Conservation (phyloP, 2,888 invertebrate genomes). For the Brenthis hecate region DNA sequence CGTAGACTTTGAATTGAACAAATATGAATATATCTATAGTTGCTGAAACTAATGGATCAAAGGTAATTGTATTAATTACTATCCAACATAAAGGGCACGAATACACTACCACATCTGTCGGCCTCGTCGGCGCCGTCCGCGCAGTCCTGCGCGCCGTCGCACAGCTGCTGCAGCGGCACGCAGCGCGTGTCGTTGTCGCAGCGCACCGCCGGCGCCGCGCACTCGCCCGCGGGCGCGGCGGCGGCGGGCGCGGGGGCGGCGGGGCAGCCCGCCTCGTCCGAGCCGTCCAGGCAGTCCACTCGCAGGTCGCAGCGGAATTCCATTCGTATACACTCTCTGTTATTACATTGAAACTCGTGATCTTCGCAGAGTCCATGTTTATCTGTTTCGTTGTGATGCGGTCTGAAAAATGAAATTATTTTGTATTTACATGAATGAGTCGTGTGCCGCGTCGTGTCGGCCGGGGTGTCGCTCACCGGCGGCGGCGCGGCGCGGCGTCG, state of each 20-base stretch:
- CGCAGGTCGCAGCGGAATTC: slow-evolving; percentile 85
- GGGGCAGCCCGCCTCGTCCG: slow-evolving; percentile 86
- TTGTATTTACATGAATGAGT: too few relatives aligned
- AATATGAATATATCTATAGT: too few relatives aligned
- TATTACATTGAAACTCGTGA: slow-evolving; percentile 85
- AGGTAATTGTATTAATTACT: too few relatives aligned
- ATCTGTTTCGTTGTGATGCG: slow-evolving; percentile 42
- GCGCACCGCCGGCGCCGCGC: slow-evolving; percentile 44
- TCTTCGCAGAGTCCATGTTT: slow-evolving; percentile 75
- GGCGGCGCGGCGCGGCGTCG: not conserved
- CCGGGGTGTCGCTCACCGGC: too few relatives aligned
- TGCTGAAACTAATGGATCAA: too few relatives aligned
- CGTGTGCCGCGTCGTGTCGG: too few relatives aligned
- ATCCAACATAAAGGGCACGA: too few relatives aligned
- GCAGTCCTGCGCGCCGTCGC: slow-evolving; percentile 88
- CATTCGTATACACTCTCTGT: slow-evolving; percentile 85
- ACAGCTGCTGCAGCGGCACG: slow-evolving; percentile 86
- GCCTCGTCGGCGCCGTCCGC: slow-evolving; percentile 91
- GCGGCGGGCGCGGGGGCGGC: slow-evolving; percentile 35
- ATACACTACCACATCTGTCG: slow-evolving; percentile 81
- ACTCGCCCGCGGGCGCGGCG: slow-evolving; percentile 47
- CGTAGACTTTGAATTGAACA: too few relatives aligned
- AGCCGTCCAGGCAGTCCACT: slow-evolving; percentile 87
- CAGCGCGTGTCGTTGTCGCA: slow-evolving; percentile 89
- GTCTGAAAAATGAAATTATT: slow-evolving; percentile 36